These are phyloP conservation scores for Schizopygopsis malacanthus DNA, from an alignment of 2,797 vertebrate genomes.

Conservation along the genomic window DNA sequence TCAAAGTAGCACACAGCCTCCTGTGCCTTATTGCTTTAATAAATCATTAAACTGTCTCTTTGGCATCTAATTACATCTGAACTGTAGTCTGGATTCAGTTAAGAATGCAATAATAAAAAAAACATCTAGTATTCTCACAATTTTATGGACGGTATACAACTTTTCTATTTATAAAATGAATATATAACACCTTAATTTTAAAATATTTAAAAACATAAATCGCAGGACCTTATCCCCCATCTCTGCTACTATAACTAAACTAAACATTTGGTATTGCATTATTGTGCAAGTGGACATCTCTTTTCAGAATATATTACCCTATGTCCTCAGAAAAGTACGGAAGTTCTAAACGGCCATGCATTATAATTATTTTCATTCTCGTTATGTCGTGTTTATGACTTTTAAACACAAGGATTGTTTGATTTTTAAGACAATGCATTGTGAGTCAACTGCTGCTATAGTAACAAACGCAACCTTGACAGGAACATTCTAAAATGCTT, in stretches of 20 bases:
- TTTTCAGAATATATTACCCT: slow-evolving; percentile 41
- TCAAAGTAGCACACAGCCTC: neutral
- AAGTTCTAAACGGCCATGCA: too few species aligned
- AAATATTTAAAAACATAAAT: neutral
- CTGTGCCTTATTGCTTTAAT: neutral
- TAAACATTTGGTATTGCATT: slow-evolving; percentile 49
- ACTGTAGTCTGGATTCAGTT: neutral
- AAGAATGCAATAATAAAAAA: neutral
- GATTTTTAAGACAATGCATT: too few species aligned
- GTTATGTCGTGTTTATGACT: too few species aligned
- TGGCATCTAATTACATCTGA: slow-evolving; percentile 8
- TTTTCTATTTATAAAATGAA: too few species aligned
- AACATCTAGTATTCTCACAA: neutral
- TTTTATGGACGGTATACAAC: neutral
- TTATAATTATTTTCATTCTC: too few species aligned
- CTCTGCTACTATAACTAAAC: slow-evolving; percentile 41
- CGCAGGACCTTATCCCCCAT: neutral
- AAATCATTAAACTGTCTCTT: neutral
- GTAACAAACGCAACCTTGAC: too few species aligned
- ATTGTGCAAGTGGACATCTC: slow-evolving; percentile 36
- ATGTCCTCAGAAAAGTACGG: slow-evolving; percentile 26
- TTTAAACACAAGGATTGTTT: too few species aligned
- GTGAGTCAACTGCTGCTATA: too few species aligned
- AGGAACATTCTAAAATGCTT: too few species aligned
- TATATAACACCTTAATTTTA: too few species aligned